Evolutionary conservation across 1,140 invertebrate genomes (phyloP), one percentile per base, ranked within the genome.

Genomic region (Penaeus vannamei): DNA sequence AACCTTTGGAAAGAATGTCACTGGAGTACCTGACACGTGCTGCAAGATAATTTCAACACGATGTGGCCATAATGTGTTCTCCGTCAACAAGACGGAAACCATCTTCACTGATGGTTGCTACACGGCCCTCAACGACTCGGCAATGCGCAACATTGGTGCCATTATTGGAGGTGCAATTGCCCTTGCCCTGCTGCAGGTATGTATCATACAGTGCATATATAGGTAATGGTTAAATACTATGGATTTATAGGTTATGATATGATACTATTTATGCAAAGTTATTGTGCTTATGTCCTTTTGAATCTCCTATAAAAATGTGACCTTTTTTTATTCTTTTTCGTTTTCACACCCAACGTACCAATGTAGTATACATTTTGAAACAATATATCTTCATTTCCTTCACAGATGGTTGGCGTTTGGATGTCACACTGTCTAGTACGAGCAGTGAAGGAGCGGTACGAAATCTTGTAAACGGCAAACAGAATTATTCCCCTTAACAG

Each of bases 51-150:
- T 36, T 22, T 2, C 2, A 1, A 12, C 0, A n/a, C 53, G 53
- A 2, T 85, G 84, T 32, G 84, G 84, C 29, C 26, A 85, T 29
- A n/a, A 79, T 10, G n/a, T 85, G 5, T 85, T 59, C 17, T 1
- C n/a, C 4, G 0, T 1, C 2, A 23, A 60, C 23, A 26, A 1
- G 8, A 20, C 10, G 2, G 22, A 10, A 14, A 61, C n/a, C 19
- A 89, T 92, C 76, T 84, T 91, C 69, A 80, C 42, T 42, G 59
- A 87, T 64, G 91, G 89, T 22, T 92, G 91, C 77, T 85, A 85
- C 79, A 19, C 14, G 0, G 59, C 86, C 61, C 26, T 92, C 10
- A 66, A 61, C 1, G 26, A 84, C 14, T 81, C 72, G 26, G 80
- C 87, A 36, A 69, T 80, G 23, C 53, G 66, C 32, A 91, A 91